These are phyloP conservation scores for Apantesis nais DNA, from an alignment of 2,888 invertebrate species.

Conservation along the genomic window DNA sequence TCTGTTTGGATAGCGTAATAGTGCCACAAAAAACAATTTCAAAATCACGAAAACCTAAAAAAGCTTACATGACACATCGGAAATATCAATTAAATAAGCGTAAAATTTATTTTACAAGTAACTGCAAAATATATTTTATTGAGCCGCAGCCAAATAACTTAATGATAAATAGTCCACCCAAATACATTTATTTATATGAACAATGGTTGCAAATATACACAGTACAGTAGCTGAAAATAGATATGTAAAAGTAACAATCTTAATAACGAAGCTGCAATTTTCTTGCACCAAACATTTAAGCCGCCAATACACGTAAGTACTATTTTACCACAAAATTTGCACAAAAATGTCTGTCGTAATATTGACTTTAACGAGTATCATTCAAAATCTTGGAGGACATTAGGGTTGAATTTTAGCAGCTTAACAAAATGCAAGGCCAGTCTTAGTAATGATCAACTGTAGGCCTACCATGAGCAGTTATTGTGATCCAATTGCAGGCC, in stretches of 20 bases:
- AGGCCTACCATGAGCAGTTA: too few species aligned
- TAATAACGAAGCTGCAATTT: conserved; percentile 64
- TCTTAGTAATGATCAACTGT: neutral
- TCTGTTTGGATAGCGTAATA: conserved; percentile 15
- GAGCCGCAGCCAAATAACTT: conserved; percentile 61
- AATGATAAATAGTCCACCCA: conserved; percentile 61
- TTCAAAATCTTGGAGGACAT: neutral
- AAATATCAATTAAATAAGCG: conserved; percentile 47
- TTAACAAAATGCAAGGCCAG: neutral
- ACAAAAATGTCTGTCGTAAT: neutral
- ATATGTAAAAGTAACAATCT: conserved; percentile 65
- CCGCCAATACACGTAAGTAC: conserved; percentile 26
- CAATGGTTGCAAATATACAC: conserved; percentile 75
- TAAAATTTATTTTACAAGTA: conserved; percentile 46
- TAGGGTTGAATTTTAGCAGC: neutral
- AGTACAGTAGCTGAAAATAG: conserved; percentile 81
- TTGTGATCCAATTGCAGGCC: too few species aligned
- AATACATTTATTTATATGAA: conserved; percentile 63
- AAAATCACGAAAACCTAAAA: conserved; percentile 34
- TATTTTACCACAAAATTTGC: conserved; percentile 37
- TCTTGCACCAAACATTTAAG: conserved; percentile 57
- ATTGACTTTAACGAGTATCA: neutral
- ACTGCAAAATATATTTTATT: conserved; percentile 47
- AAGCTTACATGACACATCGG: conserved; percentile 41
- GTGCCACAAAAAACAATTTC: conserved; percentile 4